These are phyloP conservation scores for Castor canadensis DNA, from an alignment of 2,113 vertebrate genomes.

Conservation along the genomic window DNA sequence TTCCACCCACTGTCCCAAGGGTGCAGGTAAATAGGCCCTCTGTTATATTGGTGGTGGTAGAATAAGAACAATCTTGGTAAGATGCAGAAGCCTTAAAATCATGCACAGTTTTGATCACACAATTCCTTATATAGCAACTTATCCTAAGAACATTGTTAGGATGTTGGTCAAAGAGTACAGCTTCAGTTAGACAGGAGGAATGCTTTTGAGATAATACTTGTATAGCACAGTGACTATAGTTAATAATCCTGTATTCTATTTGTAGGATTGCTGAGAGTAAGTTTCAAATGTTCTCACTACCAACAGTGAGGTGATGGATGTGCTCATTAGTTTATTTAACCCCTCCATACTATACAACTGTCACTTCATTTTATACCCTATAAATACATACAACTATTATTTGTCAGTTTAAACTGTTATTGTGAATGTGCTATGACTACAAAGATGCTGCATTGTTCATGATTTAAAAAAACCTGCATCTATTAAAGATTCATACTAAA, in stretches of 20 bases:
- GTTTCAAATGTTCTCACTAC: neutral
- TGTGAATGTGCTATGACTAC: neutral
- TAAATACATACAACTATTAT: neutral
- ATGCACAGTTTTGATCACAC: neutral
- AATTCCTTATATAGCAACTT: neutral
- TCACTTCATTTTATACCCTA: neutral
- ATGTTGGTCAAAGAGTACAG: neutral
- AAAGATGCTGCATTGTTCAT: neutral
- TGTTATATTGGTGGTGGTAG: neutral
- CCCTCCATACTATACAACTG: neutral
- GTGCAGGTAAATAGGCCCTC: neutral
- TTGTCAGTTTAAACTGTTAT: neutral
- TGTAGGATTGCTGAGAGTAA: neutral
- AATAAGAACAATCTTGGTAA: neutral
- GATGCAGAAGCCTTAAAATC: conserved; percentile 14
- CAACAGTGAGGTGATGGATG: neutral
- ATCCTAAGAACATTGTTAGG: neutral
- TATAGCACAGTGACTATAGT: neutral
- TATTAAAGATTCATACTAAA: neutral
- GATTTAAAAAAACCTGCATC: neutral
- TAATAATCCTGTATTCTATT: neutral
- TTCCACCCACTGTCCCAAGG: neutral
- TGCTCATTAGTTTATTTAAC: neutral
- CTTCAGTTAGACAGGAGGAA: neutral
- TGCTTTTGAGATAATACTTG: neutral